Base-by-base conservation (phyloP, 2,888 invertebrate genomes). In the Lydus trimaculatus region DNA sequence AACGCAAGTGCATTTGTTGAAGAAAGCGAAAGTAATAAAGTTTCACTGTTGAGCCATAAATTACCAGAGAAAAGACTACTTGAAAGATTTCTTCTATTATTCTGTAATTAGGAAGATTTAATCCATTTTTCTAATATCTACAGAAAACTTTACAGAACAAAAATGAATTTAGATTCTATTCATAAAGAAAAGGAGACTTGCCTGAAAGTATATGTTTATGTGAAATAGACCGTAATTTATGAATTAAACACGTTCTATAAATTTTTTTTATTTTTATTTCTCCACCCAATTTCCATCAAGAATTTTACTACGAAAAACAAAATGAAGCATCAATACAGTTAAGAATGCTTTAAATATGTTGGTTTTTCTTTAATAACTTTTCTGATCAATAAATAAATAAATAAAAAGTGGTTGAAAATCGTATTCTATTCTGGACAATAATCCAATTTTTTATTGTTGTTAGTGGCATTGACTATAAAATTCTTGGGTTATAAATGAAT, bases 401-500 rank as follows among this genome's bases (percentile, higher is more conserved):
- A 43, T 8, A 17, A 43, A 36, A 36, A 43, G 5, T 43, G 7
- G 8, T 8, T 17, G 7, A 17, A 43, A 43, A 43, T n/a, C 6
- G 43, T 17, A 43, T 17, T n/a, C n/a, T 43, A 43, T 43, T 43
- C 17, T 43, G 43, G 43, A 48, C 48, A 48, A 48, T 48, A 48
- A 48, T 48, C 48, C 20, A 20, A 11, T 48, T 48, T 48, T 52
- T 52, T 52, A 52, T 52, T 11, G 5, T 52, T 20, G 20, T 20
- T 52, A 52, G 52, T 52, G 11, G 23, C 25, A 52, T 13, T 52
- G 23, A 52, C 52, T 52, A 52, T 52, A 52, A 52, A 52, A 52
- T 20, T 52, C 23, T 13, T 25, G 1, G 3, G 52, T 52, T 23
- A 52, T 52, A 52, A 52, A 52, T 52, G 52, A 23, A 52, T 52